These are phyloP conservation scores for Acromyrmex heyeri DNA, from an alignment of 1,140 invertebrate species.

Conservation along the genomic window DNA sequence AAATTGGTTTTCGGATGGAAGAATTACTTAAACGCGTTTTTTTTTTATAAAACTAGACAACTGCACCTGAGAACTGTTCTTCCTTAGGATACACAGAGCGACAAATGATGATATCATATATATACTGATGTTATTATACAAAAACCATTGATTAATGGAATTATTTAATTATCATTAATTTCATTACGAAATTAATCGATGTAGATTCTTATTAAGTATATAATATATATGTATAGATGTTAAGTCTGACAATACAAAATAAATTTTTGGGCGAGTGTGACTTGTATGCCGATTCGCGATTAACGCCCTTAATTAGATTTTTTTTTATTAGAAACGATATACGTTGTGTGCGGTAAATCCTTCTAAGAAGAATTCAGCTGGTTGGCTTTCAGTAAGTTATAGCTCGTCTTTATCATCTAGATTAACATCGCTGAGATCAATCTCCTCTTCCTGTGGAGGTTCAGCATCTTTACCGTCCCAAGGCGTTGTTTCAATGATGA, in stretches of 20 bases:
- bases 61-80: constrained; percentile 61
- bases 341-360: constrained; percentile 45
- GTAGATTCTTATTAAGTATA: constrained; percentile 58
- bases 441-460: constrained; percentile 95
- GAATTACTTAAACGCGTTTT: constrained; percentile 51
- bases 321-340: constrained; percentile 52
- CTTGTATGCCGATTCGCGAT: not conserved
- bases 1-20: constrained; percentile 64
- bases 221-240: constrained; percentile 11
- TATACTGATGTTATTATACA: constrained; percentile 23
- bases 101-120: constrained; percentile 46
- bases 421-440: constrained; percentile 96
- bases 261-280: constrained; percentile 12
- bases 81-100: constrained; percentile 35
- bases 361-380: constrained; percentile 40
- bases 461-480: constrained; percentile 99
- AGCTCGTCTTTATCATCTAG: constrained; percentile 95
- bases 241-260: constrained; percentile 41
- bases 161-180: constrained; percentile 43
- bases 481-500: constrained; percentile 90
- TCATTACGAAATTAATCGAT: constrained; percentile 24
- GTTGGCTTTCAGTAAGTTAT: constrained; percentile 86
- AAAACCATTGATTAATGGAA: constrained; percentile 31
- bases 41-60: constrained; percentile 45
- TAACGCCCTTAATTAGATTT: constrained; percentile 43